Evolutionary conservation across 2,797 vertebrate species (phyloP), one percentile per base, ranked within the genome.

Genomic region (Rhinichthys osculus): DNA sequence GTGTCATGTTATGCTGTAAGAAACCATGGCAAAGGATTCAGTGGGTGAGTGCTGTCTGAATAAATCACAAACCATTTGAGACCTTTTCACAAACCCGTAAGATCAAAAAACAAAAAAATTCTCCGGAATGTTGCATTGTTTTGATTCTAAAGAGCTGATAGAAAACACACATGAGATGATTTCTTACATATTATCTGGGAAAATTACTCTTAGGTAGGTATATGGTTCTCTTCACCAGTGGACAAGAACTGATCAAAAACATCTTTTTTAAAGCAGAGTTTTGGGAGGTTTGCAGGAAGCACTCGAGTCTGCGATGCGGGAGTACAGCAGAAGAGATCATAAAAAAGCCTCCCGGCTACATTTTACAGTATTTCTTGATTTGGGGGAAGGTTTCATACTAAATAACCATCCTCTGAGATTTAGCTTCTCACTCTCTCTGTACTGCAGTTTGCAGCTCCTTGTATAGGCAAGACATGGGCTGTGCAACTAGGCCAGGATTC

Each of bases 331-430:
- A 85, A 91, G 77, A 35, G 78, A 85, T 87, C 92, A 88, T 88
- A 90, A 91, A 66, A 89, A 74, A 76, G 83, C 86, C 88, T 77
- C 80, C 86, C 59, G 79, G 88, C 84, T 54, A 54, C 62, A 85
- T 82, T 89, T 92, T 88, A 66, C 14, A 66, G 27, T 33, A 88
- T 90, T 92, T 91, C 89, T 88, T 86, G 73, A 85, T 88, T 89
- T 82, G 87, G 66, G 10, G 16, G 42, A 90, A 81, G 82, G 78
- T 83, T 82, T 92, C 84, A 89, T 90, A 92, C 91, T 90, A 88
- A 92, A 91, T 92, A 92, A 90, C 83, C 74, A 86, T 86, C 92
- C 91, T 79, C 40, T 33, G 92, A 92, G 91, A 91, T 88, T 90
- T 79, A 80, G 57, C 81, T 67, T 47, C 79, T 91, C 89, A 87